These are phyloP conservation scores for Cyclina sinensis DNA, from an alignment of 1,140 invertebrate genomes.

Conservation along the genomic window DNA sequence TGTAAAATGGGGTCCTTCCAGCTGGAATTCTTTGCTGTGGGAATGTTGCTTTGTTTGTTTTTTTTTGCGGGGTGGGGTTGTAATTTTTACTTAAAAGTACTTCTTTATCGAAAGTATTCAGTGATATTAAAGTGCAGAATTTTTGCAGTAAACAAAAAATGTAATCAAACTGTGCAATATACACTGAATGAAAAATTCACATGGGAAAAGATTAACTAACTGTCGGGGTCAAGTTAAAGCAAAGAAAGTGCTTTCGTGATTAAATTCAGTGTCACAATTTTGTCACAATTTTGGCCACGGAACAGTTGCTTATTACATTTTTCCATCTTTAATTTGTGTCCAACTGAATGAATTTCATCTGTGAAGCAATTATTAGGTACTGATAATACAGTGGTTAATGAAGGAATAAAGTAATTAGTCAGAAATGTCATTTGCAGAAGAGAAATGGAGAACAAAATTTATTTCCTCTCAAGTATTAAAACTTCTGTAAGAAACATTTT, in stretches of 20 bases:
- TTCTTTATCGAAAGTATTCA: too few species aligned
- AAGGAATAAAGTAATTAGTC: constrained; percentile 15
- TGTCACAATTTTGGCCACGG: not conserved
- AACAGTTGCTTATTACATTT: not conserved
- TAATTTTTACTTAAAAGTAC: too few species aligned
- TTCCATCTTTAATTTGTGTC: constrained; percentile 27
- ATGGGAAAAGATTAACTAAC: not conserved
- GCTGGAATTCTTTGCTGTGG: too few species aligned
- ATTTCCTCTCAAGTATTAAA: too few species aligned
- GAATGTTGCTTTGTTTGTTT: too few species aligned
- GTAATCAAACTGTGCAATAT: not conserved
- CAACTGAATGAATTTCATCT: constrained; percentile 14
- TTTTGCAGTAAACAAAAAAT: too few species aligned
- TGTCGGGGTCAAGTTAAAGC: not conserved
- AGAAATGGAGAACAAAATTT: not conserved
- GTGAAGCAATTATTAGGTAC: not conserved
- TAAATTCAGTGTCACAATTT: constrained; percentile 6
- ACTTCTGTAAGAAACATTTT: too few species aligned
- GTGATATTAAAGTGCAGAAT: too few species aligned
- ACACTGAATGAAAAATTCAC: not conserved
- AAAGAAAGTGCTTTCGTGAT: not conserved
- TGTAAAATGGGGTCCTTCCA: too few species aligned
- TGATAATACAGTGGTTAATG: constrained; percentile 12
- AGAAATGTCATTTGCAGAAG: not conserved
- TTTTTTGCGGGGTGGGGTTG: too few species aligned